phyloP scores from a whole-genome alignment of 2,888 invertebrate genomes.

The Anaspis maculata region DNA sequence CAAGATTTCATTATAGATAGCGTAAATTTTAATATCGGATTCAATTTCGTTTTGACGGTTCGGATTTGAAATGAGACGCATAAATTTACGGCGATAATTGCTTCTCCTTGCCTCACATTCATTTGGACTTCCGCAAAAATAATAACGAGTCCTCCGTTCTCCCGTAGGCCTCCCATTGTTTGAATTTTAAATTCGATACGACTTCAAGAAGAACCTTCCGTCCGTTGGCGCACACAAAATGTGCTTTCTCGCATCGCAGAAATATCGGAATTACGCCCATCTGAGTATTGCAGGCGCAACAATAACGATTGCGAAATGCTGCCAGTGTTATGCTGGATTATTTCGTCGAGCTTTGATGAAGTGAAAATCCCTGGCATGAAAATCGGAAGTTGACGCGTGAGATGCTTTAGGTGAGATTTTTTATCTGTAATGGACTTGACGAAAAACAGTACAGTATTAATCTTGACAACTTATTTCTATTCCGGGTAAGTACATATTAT shows the following conservation, averaged over 20 bases:
- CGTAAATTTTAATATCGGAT: slow-evolving; percentile 42
- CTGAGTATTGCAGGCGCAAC: not conserved
- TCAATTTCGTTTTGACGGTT: slow-evolving; percentile 38
- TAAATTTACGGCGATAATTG: slow-evolving; percentile 30
- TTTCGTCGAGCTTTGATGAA: too few species aligned
- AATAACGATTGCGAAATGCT: too few species aligned
- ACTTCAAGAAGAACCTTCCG: slow-evolving; percentile 6
- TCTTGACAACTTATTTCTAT: too few species aligned
- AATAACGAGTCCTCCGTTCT: slow-evolving; percentile 10
- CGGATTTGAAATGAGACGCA: slow-evolving; percentile 29
- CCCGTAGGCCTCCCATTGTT: slow-evolving; percentile 10
- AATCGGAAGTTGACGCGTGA: too few species aligned
- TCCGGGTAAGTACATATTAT: too few species aligned
- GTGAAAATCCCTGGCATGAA: too few species aligned
- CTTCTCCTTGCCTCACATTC: slow-evolving; percentile 23
- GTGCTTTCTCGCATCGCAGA: not conserved
- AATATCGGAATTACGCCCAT: too few species aligned
- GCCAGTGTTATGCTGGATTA: too few species aligned
- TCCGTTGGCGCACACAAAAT: not conserved
- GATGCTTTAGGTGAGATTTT: too few species aligned
- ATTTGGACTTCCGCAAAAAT: slow-evolving; percentile 16
- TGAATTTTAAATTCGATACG: slow-evolving; percentile 11
- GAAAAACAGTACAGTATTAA: too few species aligned
- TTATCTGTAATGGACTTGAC: too few species aligned
- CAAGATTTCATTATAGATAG: slow-evolving; percentile 45